Evolutionary conservation across 2,888 invertebrate species (phyloP).

Genomic region (Drosophila eohydei): DNA sequence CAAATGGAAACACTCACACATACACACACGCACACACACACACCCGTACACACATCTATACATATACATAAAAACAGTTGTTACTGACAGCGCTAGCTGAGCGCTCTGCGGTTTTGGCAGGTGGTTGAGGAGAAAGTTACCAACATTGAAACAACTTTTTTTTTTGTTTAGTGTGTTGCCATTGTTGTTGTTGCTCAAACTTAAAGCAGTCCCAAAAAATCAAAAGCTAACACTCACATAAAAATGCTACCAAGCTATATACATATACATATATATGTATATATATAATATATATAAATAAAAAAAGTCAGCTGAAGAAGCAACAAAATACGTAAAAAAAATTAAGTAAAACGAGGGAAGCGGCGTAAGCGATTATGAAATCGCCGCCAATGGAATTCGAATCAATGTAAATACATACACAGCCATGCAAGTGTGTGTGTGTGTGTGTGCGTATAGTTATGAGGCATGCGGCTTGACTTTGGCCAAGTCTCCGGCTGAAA

Average conservation of each 20-base stretch:
- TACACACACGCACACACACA: slow-evolving; percentile 1
- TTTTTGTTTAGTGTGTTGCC: slow-evolving; percentile 50
- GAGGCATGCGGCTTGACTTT: slow-evolving; percentile 59
- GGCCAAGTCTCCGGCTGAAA: slow-evolving; percentile 46
- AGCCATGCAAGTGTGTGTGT: slow-evolving; percentile 1
- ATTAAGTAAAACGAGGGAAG: slow-evolving; percentile 60
- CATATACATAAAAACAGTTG: slow-evolving; percentile 7
- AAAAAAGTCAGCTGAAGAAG: slow-evolving; percentile 45
- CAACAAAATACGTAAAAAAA: slow-evolving; percentile 44
- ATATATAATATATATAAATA: slow-evolving; percentile 11
- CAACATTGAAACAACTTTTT: slow-evolving; percentile 76
- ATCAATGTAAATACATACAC: slow-evolving; percentile 65
- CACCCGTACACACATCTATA: background rate
- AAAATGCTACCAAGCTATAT: slow-evolving; percentile 56
- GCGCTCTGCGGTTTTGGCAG: slow-evolving; percentile 63
- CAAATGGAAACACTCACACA: slow-evolving; percentile 31
- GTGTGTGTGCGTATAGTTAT: slow-evolving; percentile 16
- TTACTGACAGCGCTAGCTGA: slow-evolving; percentile 40
- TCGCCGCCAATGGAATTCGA: slow-evolving; percentile 76
- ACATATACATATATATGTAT: slow-evolving; percentile 14
- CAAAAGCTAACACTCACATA: slow-evolving; percentile 46
- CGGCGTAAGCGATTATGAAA: slow-evolving; percentile 70
- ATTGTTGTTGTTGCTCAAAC: slow-evolving; percentile 55
- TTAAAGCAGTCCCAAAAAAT: slow-evolving; percentile 33
- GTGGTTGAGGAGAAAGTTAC: slow-evolving; percentile 78